Evolutionary conservation across 2,113 vertebrate species (phyloP).

Genomic region (Pluvialis apricaria): DNA sequence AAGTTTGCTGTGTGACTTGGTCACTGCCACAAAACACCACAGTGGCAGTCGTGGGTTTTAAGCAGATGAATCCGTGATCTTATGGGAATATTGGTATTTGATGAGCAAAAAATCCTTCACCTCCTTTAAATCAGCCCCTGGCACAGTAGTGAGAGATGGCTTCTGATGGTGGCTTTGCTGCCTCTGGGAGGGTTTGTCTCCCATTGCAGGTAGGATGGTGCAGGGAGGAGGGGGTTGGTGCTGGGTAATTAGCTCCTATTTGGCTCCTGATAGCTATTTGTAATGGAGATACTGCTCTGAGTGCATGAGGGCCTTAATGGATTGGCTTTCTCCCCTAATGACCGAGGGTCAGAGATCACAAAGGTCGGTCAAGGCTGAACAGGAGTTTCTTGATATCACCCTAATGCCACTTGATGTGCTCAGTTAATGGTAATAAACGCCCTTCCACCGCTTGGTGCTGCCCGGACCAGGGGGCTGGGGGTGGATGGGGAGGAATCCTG

Average conservation of each 20-base stretch:
- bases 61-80: not conserved
- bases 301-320: not conserved
- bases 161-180: not conserved
- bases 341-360: not conserved
- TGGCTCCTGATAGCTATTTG: not conserved
- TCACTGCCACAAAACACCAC: rapidly evolving
- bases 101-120: not conserved
- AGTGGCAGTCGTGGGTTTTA: not conserved
- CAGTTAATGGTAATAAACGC: not conserved
- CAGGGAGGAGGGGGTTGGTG: not conserved
- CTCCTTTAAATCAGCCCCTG: not conserved
- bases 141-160: rapidly evolving
- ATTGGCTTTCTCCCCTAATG: not conserved
- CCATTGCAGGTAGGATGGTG: not conserved
- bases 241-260: not conserved
- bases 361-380: not conserved
- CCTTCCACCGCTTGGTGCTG: not conserved
- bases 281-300: not conserved
- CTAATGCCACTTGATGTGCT: not conserved
- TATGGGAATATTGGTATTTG: rapidly evolving
- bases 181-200: not conserved
- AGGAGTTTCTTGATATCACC: not conserved
- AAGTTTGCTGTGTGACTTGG: not conserved
- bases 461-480: rapidly evolving
- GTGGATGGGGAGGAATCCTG: not conserved